These are phyloP conservation scores for Echinometra lucunter DNA, from an alignment of 53 echinoderm and acorn worm genomes.

Conservation along the genomic window DNA sequence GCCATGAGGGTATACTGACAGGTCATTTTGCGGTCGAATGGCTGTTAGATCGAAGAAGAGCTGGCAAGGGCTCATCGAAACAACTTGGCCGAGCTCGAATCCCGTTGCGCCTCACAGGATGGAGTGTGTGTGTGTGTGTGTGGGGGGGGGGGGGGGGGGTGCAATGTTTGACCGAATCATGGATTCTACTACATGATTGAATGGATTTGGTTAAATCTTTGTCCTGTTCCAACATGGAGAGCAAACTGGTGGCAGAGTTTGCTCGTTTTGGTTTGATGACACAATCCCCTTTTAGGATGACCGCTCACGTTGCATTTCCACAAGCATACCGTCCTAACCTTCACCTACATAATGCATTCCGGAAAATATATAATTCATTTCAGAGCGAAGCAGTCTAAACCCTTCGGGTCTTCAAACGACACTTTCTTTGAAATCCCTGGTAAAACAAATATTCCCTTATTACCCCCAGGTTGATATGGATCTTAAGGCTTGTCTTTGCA, in stretches of 20 bases:
- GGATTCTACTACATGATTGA: too few relatives aligned
- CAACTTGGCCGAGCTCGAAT: neutral
- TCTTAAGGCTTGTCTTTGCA: too few relatives aligned
- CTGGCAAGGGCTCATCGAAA: neutral
- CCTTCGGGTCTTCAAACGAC: neutral
- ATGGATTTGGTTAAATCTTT: neutral
- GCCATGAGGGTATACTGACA: neutral
- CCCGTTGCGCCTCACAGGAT: too few relatives aligned
- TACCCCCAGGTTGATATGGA: too few relatives aligned
- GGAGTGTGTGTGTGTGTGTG: too few relatives aligned
- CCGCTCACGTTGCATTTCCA: constrained; percentile 7
- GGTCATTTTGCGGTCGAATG: neutral
- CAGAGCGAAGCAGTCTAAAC: neutral
- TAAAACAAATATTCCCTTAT: too few relatives aligned
- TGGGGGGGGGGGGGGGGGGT: too few relatives aligned
- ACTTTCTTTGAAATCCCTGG: neutral
- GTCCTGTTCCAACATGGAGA: neutral
- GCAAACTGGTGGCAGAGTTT: too few relatives aligned
- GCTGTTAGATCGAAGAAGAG: neutral
- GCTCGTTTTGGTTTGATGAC: neutral
- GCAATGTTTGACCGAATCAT: too few relatives aligned
- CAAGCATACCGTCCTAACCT: neutral
- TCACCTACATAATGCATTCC: neutral
- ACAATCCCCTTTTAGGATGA: neutral
- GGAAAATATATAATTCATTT: neutral